Conservation (phyloP, 2,113 vertebrate species). For the Phylloscopus trochilus region DNA sequence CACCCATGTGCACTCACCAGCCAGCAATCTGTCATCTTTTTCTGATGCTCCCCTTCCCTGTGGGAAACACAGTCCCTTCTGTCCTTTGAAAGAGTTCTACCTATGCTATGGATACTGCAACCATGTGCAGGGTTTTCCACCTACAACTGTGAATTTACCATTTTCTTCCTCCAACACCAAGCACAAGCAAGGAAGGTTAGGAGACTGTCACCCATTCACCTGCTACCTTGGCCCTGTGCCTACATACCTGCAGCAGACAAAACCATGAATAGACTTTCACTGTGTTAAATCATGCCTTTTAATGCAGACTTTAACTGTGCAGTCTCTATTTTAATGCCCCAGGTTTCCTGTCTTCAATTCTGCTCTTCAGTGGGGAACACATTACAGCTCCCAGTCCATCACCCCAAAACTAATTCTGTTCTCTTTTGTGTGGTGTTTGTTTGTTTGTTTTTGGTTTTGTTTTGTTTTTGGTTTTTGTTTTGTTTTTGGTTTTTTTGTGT, state of each 20-base stretch:
- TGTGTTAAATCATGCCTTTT: not conserved
- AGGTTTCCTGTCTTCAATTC: not conserved
- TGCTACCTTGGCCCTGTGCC: not conserved
- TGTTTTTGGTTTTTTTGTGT: too few species aligned
- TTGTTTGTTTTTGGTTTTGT: too few species aligned
- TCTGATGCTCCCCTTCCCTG: not conserved
- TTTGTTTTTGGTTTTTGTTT: too few species aligned
- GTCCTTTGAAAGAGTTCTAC: not conserved
- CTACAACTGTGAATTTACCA: not conserved
- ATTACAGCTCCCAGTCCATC: not conserved
- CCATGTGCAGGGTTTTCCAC: not conserved
- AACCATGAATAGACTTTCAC: not conserved
- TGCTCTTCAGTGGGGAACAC: not conserved
- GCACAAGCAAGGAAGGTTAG: not conserved
- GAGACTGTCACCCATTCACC: not conserved
- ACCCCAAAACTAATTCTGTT: not conserved
- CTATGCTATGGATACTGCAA: not conserved
- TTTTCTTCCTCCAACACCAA: not conserved
- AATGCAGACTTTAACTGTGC: not conserved
- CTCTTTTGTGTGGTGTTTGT: not conserved
- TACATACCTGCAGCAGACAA: not conserved
- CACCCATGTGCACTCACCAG: fast-evolving
- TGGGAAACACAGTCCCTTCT: not conserved
- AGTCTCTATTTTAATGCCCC: not conserved
- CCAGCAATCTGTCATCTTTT: fast-evolving